phyloP scores from a whole-genome alignment of 2,888 invertebrate species.

The Hipparchia semele region DNA sequence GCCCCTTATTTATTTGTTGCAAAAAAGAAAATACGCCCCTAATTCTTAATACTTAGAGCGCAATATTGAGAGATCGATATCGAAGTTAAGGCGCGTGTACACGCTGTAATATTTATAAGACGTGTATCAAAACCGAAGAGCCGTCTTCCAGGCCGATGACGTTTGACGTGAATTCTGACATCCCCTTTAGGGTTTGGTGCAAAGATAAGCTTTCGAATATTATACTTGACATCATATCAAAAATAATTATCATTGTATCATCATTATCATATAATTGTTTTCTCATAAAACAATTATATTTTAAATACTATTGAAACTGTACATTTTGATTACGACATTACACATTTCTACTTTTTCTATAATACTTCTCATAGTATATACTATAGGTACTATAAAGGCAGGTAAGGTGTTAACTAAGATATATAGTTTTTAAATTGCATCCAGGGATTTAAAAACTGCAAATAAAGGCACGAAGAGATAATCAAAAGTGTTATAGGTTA shows the following conservation, averaged over 20 bases:
- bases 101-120: conserved; percentile 77
- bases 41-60: conserved; percentile 26
- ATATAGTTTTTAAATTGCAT: no score
- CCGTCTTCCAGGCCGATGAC: conserved; percentile 80
- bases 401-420: no score
- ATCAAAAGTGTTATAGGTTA: no score
- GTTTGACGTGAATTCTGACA: conserved; percentile 81
- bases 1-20: conserved; percentile 45
- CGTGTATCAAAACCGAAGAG: conserved; percentile 77
- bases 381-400: no score
- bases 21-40: conserved; percentile 41
- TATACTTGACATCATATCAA: neutral
- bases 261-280: neutral
- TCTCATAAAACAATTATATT: no score
- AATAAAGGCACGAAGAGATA: no score
- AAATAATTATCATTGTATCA: neutral
- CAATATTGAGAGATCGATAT: conserved; percentile 39
- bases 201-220: conserved; percentile 34
- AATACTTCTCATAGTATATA: no score
- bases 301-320: no score
- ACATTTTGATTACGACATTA: no score
- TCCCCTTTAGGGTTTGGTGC: conserved; percentile 58
- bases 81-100: conserved; percentile 57
- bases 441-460: no score
- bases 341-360: no score